Evolutionary conservation across 2,888 invertebrate genomes (phyloP).

Genomic region (Clusia tigrina): DNA sequence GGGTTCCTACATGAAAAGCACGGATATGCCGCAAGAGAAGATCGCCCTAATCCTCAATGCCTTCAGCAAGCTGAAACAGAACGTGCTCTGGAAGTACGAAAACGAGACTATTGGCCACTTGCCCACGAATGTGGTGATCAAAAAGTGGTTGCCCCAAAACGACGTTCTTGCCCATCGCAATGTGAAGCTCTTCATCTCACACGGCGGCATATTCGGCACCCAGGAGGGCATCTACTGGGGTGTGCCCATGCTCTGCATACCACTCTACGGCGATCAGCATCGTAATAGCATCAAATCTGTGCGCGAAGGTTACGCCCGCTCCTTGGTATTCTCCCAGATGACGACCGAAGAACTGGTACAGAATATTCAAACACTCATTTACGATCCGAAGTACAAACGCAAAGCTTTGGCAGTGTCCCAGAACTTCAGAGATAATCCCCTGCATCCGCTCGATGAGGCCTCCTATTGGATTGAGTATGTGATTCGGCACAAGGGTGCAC

Average conservation of each 20-base stretch:
- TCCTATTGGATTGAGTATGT: slow-evolving; percentile 72
- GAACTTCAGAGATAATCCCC: slow-evolving; percentile 67
- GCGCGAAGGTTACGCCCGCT: slow-evolving; percentile 61
- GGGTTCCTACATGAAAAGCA: slow-evolving; percentile 65
- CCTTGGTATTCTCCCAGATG: slow-evolving; percentile 57
- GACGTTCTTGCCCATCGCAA: slow-evolving; percentile 66
- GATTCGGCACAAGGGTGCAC: slow-evolving; percentile 63
- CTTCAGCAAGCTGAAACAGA: slow-evolving; percentile 64
- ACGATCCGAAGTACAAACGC: slow-evolving; percentile 60
- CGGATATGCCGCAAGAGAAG: slow-evolving; percentile 63
- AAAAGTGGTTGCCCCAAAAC: slow-evolving; percentile 68
- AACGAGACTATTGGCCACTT: slow-evolving; percentile 59
- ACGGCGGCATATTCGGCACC: slow-evolving; percentile 65
- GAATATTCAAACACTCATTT: slow-evolving; percentile 58
- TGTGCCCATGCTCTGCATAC: slow-evolving; percentile 65
- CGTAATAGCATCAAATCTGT: slow-evolving; percentile 61
- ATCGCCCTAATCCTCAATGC: slow-evolving; percentile 60
- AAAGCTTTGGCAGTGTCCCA: slow-evolving; percentile 65
- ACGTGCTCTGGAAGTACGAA: slow-evolving; percentile 68
- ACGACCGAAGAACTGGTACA: slow-evolving; percentile 56
- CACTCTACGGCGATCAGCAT: slow-evolving; percentile 65
- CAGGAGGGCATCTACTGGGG: slow-evolving; percentile 64
- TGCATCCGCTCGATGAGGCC: slow-evolving; percentile 68
- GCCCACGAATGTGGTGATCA: slow-evolving; percentile 64
- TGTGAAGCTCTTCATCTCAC: slow-evolving; percentile 64